Percentiles rank a stretch among this genome's conserved stretches.
Evolutionary conservation across 23 tunicate genomes (phyloP).

Genomic region (Styela clava): DNA sequence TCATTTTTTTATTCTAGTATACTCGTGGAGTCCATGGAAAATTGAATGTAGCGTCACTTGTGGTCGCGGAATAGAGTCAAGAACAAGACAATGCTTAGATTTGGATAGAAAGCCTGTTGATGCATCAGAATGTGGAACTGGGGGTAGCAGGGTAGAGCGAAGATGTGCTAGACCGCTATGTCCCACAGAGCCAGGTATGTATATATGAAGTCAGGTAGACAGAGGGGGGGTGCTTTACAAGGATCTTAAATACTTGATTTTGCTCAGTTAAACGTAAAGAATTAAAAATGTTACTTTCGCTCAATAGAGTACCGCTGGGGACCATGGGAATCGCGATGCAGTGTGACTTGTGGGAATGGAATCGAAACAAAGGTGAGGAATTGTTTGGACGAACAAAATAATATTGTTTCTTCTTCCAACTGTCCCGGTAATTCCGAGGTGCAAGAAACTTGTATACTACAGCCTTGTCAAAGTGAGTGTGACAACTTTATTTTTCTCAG

Average conservation of each 20-base stretch:
- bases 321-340: background rate
- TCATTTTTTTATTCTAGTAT: background rate
- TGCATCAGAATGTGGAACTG: too few relatives aligned
- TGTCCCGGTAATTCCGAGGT: background rate
- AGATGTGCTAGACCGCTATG: too few relatives aligned
- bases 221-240: too few relatives aligned
- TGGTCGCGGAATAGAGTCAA: background rate
- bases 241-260: too few relatives aligned
- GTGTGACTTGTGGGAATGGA: background rate
- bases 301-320: background rate
- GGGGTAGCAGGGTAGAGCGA: too few relatives aligned
- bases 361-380: background rate
- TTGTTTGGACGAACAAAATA: background rate
- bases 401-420: background rate
- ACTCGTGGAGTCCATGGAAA: background rate
- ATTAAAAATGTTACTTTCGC: too few relatives aligned
- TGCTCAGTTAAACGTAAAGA: too few relatives aligned
- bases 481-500: too few relatives aligned
- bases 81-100: background rate
- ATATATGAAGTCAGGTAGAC: too few relatives aligned
- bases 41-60: background rate
- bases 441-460: background rate
- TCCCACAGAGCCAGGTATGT: too few relatives aligned
- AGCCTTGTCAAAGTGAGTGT: background rate
- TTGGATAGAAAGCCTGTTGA: too few relatives aligned